Conservation (phyloP, 2,888 invertebrate species). For the Phania funesta region DNA sequence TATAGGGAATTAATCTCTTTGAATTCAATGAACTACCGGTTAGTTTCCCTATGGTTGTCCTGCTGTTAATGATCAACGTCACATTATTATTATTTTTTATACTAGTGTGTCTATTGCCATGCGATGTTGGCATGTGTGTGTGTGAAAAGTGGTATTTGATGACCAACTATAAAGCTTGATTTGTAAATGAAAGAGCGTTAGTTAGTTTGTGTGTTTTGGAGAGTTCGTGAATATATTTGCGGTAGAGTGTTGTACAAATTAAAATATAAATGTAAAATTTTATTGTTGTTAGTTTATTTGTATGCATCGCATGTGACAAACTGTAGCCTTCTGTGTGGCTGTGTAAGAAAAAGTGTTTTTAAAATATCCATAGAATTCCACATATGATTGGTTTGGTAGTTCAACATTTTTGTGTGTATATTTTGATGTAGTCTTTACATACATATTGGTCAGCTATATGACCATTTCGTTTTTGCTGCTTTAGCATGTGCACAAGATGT, state of each 20-base stretch:
- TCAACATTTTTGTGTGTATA: conserved; percentile 6
- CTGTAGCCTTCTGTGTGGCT: conserved; percentile 10
- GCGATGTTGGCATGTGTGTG: background rate
- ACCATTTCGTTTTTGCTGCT: conserved; percentile 12
- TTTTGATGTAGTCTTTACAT: background rate
- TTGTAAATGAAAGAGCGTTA: no score
- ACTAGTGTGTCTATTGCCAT: background rate
- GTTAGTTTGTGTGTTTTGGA: background rate
- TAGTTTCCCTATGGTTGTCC: no score
- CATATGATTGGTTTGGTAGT: conserved; percentile 47
- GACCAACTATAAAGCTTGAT: conserved; percentile 10
- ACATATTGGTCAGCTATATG: conserved; percentile 8
- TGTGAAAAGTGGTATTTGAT: background rate
- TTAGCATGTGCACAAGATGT: background rate
- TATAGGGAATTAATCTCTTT: no score
- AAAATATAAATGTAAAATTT: conserved; percentile 48
- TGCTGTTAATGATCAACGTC: no score
- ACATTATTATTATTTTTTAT: background rate
- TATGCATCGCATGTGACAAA: conserved; percentile 20
- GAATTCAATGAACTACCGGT: no score
- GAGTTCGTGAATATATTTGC: conserved; percentile 13
- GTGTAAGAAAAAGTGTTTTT: background rate
- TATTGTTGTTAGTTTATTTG: conserved; percentile 21
- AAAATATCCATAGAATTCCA: background rate
- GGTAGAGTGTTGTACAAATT: conserved; percentile 39